phyloP scores from a whole-genome alignment of 2,797 vertebrate genomes.

The Falco biarmicus region DNA sequence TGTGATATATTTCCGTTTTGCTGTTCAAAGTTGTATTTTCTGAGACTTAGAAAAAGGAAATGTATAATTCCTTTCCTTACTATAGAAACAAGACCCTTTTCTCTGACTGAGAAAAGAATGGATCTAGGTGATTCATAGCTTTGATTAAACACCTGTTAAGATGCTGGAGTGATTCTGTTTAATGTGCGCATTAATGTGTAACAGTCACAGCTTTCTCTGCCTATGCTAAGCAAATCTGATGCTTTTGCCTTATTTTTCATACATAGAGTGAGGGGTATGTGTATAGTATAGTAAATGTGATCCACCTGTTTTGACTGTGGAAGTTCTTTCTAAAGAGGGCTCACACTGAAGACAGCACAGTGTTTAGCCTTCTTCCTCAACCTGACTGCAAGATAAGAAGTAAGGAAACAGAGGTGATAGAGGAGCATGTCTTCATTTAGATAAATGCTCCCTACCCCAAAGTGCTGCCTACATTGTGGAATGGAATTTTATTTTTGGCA shows the following conservation, averaged over 20 bases:
- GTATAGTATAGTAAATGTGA: neutral
- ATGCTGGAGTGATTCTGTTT: neutral
- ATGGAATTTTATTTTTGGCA: neutral
- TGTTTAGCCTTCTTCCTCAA: neutral
- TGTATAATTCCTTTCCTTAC: neutral
- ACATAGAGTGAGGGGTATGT: fast-evolving
- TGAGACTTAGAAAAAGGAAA: neutral
- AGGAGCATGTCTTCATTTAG: neutral
- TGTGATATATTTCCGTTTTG: neutral
- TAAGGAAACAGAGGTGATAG: neutral
- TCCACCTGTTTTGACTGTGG: neutral
- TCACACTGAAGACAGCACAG: neutral
- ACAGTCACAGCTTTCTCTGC: neutral
- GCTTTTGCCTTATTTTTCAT: neutral
- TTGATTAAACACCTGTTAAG: neutral
- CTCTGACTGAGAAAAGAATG: neutral
- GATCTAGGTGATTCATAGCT: neutral
- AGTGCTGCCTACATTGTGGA: neutral
- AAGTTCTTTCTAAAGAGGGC: neutral
- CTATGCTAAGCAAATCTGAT: neutral
- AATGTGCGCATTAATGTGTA: neutral
- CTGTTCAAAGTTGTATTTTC: neutral
- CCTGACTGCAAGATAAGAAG: neutral
- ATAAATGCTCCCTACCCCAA: neutral
- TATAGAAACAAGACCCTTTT: neutral